Base-by-base conservation (phyloP, 2,888 invertebrate species). In the Heteromyza rotundicornis region DNA sequence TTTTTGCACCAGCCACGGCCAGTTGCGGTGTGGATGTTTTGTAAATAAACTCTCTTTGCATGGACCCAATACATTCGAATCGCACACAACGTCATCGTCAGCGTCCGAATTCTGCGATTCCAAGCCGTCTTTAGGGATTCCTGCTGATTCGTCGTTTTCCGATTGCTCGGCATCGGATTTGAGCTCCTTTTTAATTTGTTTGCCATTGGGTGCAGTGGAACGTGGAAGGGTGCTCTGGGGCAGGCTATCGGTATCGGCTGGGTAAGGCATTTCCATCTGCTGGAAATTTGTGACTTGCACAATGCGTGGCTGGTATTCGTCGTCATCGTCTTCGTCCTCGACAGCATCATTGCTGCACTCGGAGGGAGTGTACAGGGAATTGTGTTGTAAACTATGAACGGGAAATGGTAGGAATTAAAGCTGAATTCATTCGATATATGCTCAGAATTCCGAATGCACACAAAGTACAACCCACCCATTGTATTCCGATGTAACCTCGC, bases 1-100 rank as follows among this genome's bases (percentile, higher is more conserved):
- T n/a, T 65, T 64, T 53, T 78, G 73, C 52, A 75, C 77, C 57
- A 83, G 72, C 86, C 86, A 86, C 2, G 86, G 86, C 78, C 80
- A 83, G 20, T 81, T 80, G 3, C 85, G 80, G 16, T 73, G 76
- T 5, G 74, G 72, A 1, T 75, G 71, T 22, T 78, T 73, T 0
- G 68, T 80, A 63, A 85, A 86, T 2, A 84, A 77, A 60, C 84
- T 84, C 27, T 79, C 78, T 50, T 72, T 76, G 63, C 80, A 80
- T 2, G 65, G 66, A 60, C 68, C 72, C 7, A 76, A 51, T 57
- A 56, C n/a, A n/a, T n/a, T n/a, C n/a, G n/a, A n/a, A n/a, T n/a
- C 61, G 20, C 2, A 19, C 20, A 12, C 47, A 17, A 19, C 52
- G 24, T 59, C 59, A 5, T 59, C 64, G 0, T 57, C 57, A 3